A percentile compares a stretch with the other conserved stretches of the same genome.
phyloP scores from a whole-genome alignment of 2,113 vertebrate species.

The Sphyrna mokarran region DNA sequence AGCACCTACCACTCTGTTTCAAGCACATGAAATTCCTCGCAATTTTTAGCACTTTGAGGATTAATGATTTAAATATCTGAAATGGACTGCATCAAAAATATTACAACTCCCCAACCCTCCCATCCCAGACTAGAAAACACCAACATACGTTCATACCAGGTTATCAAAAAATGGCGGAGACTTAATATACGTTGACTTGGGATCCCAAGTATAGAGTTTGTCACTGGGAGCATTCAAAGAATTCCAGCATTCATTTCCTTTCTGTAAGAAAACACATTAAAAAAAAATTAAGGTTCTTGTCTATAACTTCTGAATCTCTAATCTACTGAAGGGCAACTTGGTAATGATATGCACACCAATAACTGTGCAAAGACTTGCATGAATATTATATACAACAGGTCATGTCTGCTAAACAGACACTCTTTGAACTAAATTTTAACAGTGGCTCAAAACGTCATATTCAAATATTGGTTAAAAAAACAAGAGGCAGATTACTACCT shows the following conservation, averaged over 20 bases:
- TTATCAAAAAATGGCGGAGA: slow-evolving; percentile 90
- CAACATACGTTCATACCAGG: slow-evolving; percentile 62
- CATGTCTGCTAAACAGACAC: neutral
- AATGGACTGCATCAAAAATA: neutral
- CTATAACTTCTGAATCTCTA: neutral
- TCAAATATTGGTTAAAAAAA: neutral
- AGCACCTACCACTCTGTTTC: neutral
- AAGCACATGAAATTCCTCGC: neutral
- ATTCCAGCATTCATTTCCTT: slow-evolving; percentile 88
- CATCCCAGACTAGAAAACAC: neutral
- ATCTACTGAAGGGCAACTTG: neutral
- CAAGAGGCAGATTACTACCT: too few species aligned
- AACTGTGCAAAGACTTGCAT: neutral
- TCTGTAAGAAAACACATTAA: slow-evolving; percentile 46
- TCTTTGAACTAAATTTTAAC: neutral
- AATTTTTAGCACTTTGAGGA: neutral
- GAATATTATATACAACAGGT: neutral
- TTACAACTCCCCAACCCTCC: neutral
- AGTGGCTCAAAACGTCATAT: neutral
- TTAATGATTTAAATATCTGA: neutral
- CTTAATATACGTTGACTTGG: slow-evolving; percentile 92
- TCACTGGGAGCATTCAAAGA: slow-evolving; percentile 73
- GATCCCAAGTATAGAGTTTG: slow-evolving; percentile 82
- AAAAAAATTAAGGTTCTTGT: neutral
- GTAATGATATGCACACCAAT: neutral